These are phyloP conservation scores for Myrmecophaga tridactyla DNA, from an alignment of 2,113 vertebrate species.

Conservation along the genomic window DNA sequence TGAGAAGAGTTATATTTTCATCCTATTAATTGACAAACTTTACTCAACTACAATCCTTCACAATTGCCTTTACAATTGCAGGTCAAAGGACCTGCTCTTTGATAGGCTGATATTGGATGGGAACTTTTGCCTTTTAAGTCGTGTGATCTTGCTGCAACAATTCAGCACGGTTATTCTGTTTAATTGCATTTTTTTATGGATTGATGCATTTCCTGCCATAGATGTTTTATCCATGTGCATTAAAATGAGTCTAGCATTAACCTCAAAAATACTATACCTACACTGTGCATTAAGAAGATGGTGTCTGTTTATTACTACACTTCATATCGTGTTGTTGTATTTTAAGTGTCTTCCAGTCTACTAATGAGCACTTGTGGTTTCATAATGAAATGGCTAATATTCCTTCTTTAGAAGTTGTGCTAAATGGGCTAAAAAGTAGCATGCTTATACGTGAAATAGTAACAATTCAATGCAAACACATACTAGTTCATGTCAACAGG, in stretches of 20 bases:
- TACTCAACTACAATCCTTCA: not conserved
- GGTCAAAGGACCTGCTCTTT: not conserved
- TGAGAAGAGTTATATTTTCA: not conserved
- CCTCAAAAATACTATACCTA: slow-evolving; percentile 13
- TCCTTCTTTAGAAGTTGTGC: slow-evolving; percentile 45
- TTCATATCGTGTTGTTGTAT: slow-evolving; percentile 28
- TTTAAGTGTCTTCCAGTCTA: slow-evolving; percentile 53
- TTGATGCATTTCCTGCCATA: slow-evolving; percentile 33
- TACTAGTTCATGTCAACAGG: not conserved
- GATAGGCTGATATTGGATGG: not conserved
- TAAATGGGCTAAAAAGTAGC: slow-evolving; percentile 18
- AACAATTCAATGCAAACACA: not conserved
- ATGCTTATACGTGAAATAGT: not conserved
- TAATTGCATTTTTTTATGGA: slow-evolving; percentile 29
- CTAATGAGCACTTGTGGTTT: slow-evolving; percentile 66
- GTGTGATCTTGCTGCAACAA: not conserved
- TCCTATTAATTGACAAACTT: not conserved
- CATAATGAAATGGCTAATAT: slow-evolving; percentile 59
- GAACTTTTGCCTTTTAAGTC: not conserved
- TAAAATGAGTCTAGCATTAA: slow-evolving; percentile 44
- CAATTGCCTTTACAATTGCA: not conserved
- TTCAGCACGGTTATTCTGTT: not conserved
- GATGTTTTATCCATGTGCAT: slow-evolving; percentile 9
- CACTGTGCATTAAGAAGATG: slow-evolving; percentile 32
- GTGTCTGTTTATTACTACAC: slow-evolving; percentile 43